Conservation (phyloP, 2,888 invertebrate species). For the Parnassius smintheus region DNA sequence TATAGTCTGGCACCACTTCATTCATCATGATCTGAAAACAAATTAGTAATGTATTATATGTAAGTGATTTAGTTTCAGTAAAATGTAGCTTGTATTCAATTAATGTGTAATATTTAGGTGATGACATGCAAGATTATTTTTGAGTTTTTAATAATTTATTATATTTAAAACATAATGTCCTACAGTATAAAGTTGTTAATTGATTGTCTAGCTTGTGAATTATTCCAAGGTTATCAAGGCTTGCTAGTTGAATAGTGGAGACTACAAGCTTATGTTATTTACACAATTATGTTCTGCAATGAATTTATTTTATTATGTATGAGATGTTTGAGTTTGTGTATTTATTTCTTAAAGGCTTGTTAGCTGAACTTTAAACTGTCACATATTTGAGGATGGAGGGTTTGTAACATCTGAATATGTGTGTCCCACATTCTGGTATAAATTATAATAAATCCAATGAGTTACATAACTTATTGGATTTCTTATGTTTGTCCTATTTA, state of each 20-base stretch:
- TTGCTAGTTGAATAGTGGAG: conserved; percentile 37
- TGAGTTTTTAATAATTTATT: conserved; percentile 32
- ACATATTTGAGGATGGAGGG: conserved; percentile 7
- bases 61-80: conserved; percentile 30
- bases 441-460: no score
- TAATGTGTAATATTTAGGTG: conserved; percentile 45
- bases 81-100: conserved; percentile 28
- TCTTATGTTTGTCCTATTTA: neutral
- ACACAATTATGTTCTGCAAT: conserved; percentile 42
- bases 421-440: neutral
- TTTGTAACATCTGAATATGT: neutral
- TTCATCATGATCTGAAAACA: conserved; percentile 35
- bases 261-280: conserved; percentile 37
- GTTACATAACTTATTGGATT: conserved; percentile 3
- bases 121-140: conserved; percentile 65
- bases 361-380: conserved; percentile 18
- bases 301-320: conserved; percentile 29
- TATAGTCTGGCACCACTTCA: conserved; percentile 63
- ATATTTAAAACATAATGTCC: conserved; percentile 40
- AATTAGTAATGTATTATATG: conserved; percentile 26
- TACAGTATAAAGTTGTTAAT: conserved; percentile 48
- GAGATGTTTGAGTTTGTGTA: conserved; percentile 8
- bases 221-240: conserved; percentile 52
- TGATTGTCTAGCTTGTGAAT: conserved; percentile 38
- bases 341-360: conserved; percentile 11